Evolutionary conservation across 1,140 invertebrate species (phyloP).

Genomic region (Fopius arisanus): DNA sequence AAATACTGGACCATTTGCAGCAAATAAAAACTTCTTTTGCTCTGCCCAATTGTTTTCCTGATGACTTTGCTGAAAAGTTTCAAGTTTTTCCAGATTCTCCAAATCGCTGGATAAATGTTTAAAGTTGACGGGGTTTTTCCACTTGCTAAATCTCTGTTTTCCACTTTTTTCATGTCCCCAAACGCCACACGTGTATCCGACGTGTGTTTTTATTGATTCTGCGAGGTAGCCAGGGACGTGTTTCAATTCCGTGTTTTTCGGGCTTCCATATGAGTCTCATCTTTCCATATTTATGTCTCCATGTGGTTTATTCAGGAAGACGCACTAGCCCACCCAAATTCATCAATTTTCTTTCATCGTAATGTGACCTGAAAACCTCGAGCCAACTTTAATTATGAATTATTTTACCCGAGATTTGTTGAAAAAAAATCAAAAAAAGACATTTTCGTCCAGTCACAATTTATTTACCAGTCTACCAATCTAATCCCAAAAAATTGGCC

Average conservation of each 20-base stretch:
- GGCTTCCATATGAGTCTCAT: slow-evolving; percentile 8
- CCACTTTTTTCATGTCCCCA: not conserved
- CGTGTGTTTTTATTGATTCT: slow-evolving; percentile 13
- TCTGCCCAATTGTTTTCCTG: no score
- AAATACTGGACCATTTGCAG: no score
- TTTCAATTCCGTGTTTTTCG: slow-evolving; percentile 6
- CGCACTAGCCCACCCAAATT: not conserved
- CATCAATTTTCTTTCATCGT: no score
- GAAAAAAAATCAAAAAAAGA: no score
- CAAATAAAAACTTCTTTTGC: no score
- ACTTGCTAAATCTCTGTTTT: not conserved
- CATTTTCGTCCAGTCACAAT: no score
- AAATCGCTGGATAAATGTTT: not conserved
- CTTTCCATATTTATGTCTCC: slow-evolving; percentile 1
- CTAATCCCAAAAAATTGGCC: no score
- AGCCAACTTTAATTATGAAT: no score
- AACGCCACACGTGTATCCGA: slow-evolving; percentile 5
- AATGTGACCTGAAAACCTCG: no score
- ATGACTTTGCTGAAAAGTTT: not conserved
- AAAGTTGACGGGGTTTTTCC: not conserved
- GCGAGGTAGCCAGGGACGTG: slow-evolving; percentile 7
- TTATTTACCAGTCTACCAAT: no score
- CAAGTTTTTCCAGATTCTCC: not conserved
- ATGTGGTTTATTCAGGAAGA: not conserved
- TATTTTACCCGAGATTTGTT: no score